A percentile compares a stretch with the other conserved stretches of the same genome.
Evolutionary conservation across 2,113 vertebrate genomes (phyloP).

Genomic region (Montifringilla adamsi): DNA sequence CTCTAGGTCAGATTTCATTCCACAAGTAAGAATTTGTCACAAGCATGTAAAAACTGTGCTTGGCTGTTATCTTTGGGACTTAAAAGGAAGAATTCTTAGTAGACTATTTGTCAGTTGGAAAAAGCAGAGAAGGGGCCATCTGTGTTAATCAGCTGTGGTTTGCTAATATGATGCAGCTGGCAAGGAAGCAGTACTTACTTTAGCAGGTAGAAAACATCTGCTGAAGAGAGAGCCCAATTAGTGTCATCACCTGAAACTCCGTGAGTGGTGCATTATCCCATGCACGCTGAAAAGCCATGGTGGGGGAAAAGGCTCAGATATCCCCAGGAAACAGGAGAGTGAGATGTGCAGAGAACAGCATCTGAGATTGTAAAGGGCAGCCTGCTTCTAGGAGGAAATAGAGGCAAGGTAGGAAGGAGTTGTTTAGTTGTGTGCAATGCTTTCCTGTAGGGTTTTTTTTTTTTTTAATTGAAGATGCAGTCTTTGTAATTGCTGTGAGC

Average conservation of each 20-base stretch:
- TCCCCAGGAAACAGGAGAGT: not conserved
- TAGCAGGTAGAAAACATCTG: not conserved
- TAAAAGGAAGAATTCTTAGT: not conserved
- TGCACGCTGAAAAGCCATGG: not conserved
- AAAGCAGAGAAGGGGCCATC: not conserved
- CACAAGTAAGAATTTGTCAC: not conserved
- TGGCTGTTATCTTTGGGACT: not conserved
- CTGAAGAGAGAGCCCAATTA: not conserved
- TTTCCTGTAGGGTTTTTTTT: not conserved
- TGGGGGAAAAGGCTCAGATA: not conserved
- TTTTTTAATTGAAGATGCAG: not conserved
- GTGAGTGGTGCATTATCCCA: not conserved
- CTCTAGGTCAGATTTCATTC: not conserved
- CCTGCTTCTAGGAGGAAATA: not conserved
- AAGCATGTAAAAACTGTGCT: not conserved
- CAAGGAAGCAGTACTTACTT: not conserved
- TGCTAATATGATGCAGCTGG: not conserved
- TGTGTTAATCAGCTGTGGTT: not conserved
- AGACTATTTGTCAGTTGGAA: not conserved
- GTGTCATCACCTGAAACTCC: not conserved
- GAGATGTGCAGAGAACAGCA: fast-evolving
- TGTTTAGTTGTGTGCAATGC: not conserved
- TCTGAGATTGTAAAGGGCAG: not conserved
- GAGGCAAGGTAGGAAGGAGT: not conserved
- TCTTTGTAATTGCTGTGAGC: not conserved